These are phyloP conservation scores for Streptopelia turtur DNA, from an alignment of 2,797 vertebrate species.

Conservation along the genomic window DNA sequence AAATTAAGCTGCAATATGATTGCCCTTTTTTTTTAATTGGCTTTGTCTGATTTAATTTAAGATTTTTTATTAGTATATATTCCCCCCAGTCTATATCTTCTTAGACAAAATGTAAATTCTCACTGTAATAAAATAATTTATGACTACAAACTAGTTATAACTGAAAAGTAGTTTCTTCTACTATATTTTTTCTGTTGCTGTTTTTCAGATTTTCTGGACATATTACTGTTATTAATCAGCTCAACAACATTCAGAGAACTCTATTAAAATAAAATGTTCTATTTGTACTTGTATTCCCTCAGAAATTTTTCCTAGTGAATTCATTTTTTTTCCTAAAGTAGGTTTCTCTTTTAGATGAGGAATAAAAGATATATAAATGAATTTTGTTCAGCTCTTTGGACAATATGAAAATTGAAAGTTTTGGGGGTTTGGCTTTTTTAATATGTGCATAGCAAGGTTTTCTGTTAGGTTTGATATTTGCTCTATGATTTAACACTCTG, in stretches of 20 bases:
- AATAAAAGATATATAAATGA: not conserved
- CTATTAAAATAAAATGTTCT: not conserved
- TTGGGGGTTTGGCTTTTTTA: rapidly evolving
- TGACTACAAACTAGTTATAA: not conserved
- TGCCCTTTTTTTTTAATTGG: not conserved
- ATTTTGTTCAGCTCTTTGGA: not conserved
- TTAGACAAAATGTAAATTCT: not conserved
- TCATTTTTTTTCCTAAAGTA: not conserved
- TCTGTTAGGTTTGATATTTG: not conserved
- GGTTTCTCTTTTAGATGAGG: not conserved
- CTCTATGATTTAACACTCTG: not conserved
- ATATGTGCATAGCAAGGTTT: not conserved
- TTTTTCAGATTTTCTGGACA: not conserved
- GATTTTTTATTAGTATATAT: not conserved
- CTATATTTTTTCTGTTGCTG: not conserved
- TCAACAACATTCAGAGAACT: not conserved
- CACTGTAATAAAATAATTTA: not conserved
- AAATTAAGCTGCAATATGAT: not conserved
- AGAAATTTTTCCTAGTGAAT: not conserved
- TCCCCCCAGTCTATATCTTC: not conserved
- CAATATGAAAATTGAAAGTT: not conserved
- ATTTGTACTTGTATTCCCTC: not conserved
- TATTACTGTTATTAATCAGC: not conserved
- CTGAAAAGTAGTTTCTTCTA: not conserved
- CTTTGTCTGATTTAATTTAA: not conserved